phyloP scores from a whole-genome alignment of 1,140 invertebrate genomes.

The Cotesia chilonis region DNA sequence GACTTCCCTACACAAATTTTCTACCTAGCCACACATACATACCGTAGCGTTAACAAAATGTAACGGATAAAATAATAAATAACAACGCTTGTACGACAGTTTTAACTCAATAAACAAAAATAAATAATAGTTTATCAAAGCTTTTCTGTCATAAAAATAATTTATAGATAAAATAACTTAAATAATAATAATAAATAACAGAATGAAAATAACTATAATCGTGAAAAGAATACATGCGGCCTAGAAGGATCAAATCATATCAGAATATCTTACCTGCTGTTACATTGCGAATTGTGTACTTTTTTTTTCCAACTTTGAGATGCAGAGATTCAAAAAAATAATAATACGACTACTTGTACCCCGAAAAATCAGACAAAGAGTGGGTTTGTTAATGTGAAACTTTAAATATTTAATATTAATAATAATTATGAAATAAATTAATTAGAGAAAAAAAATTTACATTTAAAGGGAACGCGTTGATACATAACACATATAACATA shows the following conservation, averaged over 20 bases:
- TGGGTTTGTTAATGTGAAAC: slow-evolving; percentile 58
- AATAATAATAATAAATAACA: slow-evolving; percentile 1
- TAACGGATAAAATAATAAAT: slow-evolving; percentile 45
- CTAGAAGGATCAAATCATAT: slow-evolving; percentile 3
- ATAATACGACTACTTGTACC: slow-evolving; percentile 22
- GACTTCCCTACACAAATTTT: slow-evolving; percentile 66
- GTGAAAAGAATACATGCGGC: not conserved
- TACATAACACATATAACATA: slow-evolving; percentile 18
- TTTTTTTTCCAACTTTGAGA: not conserved
- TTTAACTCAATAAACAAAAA: slow-evolving; percentile 31
- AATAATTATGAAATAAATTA: slow-evolving; percentile 22
- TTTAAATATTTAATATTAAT: slow-evolving; percentile 43
- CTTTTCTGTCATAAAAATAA: not conserved
- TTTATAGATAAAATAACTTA: not conserved
- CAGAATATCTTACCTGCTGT: slow-evolving; percentile 38
- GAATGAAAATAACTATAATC: slow-evolving; percentile 4
- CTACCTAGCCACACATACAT: slow-evolving; percentile 64
- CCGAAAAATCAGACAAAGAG: slow-evolving; percentile 28
- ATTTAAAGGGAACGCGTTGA: slow-evolving; percentile 33
- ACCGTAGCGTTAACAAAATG: slow-evolving; percentile 62
- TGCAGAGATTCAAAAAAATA: slow-evolving; percentile 33
- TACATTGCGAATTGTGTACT: slow-evolving; percentile 19
- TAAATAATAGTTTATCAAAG: slow-evolving; percentile 26
- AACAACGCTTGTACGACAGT: slow-evolving; percentile 24
- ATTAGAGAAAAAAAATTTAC: slow-evolving; percentile 10